Conservation (phyloP, 2,888 invertebrate species). For the Protodeltote pygarga region DNA sequence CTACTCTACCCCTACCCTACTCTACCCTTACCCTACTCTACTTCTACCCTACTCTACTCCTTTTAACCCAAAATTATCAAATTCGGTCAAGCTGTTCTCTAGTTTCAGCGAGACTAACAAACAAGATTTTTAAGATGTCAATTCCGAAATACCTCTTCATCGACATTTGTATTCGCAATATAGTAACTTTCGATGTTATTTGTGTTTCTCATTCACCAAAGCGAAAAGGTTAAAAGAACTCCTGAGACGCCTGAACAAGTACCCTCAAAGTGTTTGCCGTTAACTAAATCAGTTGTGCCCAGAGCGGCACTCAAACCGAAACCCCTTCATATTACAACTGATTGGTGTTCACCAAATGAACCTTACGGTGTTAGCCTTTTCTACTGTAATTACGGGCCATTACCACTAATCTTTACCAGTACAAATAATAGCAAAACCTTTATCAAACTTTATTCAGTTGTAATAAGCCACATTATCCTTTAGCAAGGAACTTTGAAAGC, state of each 20-base stretch:
- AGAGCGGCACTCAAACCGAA: slow-evolving; percentile 62
- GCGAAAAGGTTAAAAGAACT: slow-evolving; percentile 18
- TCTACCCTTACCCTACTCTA: too few species aligned
- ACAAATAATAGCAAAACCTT: slow-evolving; percentile 42
- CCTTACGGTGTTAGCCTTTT: slow-evolving; percentile 84
- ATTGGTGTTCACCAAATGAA: slow-evolving; percentile 81
- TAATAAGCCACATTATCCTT: slow-evolving; percentile 58
- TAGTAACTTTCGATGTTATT: slow-evolving; percentile 2
- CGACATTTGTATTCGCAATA: too few species aligned
- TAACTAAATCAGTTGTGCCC: slow-evolving; percentile 73
- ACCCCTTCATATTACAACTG: slow-evolving; percentile 77
- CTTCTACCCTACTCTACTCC: too few species aligned
- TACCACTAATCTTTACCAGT: slow-evolving; percentile 79
- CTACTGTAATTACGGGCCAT: slow-evolving; percentile 84
- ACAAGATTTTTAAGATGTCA: too few species aligned
- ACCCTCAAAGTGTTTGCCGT: slow-evolving; percentile 63
- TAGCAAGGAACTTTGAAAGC: slow-evolving; percentile 21
- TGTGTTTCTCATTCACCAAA: slow-evolving; percentile 7
- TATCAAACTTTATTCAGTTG: slow-evolving; percentile 55
- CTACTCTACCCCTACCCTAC: too few species aligned
- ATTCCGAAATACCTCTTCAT: too few species aligned
- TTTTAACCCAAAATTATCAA: too few species aligned
- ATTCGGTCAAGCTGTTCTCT: too few species aligned
- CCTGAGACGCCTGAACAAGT: slow-evolving; percentile 35
- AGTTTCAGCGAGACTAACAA: too few species aligned